Evolutionary conservation across 2,888 invertebrate genomes (phyloP).

Genomic region (Sepiola atlantica): DNA sequence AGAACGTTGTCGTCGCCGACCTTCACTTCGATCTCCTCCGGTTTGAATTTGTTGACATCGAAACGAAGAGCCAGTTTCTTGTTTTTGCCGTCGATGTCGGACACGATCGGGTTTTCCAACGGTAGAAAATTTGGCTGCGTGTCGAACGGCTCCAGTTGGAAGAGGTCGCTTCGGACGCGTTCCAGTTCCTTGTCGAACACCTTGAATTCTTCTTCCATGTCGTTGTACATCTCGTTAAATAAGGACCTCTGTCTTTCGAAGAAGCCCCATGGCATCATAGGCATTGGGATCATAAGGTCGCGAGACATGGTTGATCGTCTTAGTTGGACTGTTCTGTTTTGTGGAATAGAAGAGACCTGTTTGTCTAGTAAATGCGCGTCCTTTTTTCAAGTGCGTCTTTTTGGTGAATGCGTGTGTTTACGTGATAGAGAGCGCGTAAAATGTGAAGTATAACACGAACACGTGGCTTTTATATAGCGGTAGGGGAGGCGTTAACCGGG

Average conservation of each 20-base stretch:
- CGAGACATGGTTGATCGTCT: conserved; percentile 43
- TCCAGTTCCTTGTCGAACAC: conserved; percentile 62
- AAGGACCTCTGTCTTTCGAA: conserved; percentile 57
- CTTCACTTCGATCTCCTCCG: conserved; percentile 97
- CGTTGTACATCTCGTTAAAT: conserved; percentile 53
- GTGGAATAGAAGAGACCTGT: too few relatives aligned
- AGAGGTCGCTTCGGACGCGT: conserved; percentile 58
- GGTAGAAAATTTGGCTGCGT: conserved; percentile 50
- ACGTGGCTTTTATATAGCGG: too few relatives aligned
- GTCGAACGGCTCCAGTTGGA: conserved; percentile 56
- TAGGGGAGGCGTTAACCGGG: too few relatives aligned
- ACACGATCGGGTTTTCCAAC: conserved; percentile 62
- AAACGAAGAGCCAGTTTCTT: conserved; percentile 91
- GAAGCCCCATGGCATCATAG: conserved; percentile 55
- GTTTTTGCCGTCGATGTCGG: conserved; percentile 84
- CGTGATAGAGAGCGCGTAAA: too few relatives aligned
- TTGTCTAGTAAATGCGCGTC: too few relatives aligned
- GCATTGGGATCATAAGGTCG: conserved; percentile 55
- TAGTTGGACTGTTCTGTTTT: too few relatives aligned
- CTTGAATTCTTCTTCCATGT: conserved; percentile 53
- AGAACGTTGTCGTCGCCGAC: conserved; percentile 98
- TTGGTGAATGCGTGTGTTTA: too few relatives aligned
- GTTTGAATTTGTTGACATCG: conserved; percentile 95
- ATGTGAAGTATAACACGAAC: too few relatives aligned
- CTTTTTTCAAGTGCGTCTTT: too few relatives aligned